phyloP scores from a whole-genome alignment of 2,888 invertebrate species.

The Zhengitettix transpicula region DNA sequence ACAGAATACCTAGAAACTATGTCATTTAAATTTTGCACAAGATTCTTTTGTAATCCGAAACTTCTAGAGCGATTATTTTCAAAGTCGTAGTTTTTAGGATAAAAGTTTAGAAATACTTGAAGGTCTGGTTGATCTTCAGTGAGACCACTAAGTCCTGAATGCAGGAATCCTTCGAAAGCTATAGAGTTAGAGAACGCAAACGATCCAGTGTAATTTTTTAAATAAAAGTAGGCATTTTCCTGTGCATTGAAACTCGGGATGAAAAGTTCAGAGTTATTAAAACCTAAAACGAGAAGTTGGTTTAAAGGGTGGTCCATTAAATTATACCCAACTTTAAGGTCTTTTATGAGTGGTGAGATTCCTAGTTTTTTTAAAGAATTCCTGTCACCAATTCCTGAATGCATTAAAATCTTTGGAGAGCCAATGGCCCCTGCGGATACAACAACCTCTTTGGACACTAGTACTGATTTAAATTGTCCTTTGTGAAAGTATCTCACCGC shows the following conservation, averaged over 20 bases:
- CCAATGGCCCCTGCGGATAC: neutral
- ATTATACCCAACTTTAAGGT: neutral
- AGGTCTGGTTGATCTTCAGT: too few relatives aligned
- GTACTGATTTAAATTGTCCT: neutral
- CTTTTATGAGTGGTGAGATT: neutral
- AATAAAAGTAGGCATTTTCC: slow-evolving; percentile 21
- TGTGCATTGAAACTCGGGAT: neutral
- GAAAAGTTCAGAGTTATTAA: neutral
- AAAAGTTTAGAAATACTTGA: too few relatives aligned
- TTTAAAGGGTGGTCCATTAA: neutral
- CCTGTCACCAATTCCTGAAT: neutral
- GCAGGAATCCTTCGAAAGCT: slow-evolving; percentile 27
- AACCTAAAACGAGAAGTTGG: neutral
- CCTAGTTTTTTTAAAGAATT: neutral
- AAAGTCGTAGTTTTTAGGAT: too few relatives aligned
- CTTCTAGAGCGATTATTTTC: too few relatives aligned
- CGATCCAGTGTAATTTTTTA: slow-evolving; percentile 28
- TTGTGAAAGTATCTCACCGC: neutral
- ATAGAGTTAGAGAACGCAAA: slow-evolving; percentile 28
- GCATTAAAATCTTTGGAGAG: neutral
- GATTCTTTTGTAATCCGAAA: too few relatives aligned
- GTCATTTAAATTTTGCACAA: too few relatives aligned
- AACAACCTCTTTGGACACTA: neutral
- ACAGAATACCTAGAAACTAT: too few relatives aligned
- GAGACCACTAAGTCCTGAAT: too few relatives aligned